phyloP scores from a whole-genome alignment of 2,113 vertebrate genomes.

The Laticauda colubrina region DNA sequence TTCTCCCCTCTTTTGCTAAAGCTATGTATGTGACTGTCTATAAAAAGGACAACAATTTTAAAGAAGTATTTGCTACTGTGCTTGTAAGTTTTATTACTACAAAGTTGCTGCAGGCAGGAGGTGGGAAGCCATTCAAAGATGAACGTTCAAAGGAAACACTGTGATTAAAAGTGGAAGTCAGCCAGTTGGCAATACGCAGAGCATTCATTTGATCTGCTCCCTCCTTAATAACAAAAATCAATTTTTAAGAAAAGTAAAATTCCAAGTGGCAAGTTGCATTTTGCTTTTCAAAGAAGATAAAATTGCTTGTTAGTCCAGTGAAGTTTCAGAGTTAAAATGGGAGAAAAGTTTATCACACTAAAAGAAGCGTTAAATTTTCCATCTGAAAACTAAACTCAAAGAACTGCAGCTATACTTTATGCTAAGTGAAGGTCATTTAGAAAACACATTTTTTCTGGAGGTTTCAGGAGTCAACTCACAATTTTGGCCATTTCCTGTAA shows the following conservation, averaged over 20 bases:
- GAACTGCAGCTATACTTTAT: background rate
- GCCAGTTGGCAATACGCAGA: background rate
- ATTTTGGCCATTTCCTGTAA: background rate
- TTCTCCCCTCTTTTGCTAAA: background rate
- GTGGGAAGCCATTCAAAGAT: background rate
- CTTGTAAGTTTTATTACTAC: background rate
- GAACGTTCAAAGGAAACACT: background rate
- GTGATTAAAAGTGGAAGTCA: slow-evolving; percentile 21
- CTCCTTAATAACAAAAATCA: background rate
- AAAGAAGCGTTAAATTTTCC: background rate
- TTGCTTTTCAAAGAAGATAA: background rate
- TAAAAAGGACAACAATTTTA: background rate
- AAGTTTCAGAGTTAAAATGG: background rate
- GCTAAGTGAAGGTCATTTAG: background rate
- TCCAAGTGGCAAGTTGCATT: background rate
- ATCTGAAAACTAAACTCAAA: background rate
- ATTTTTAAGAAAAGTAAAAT: slow-evolving; percentile 6
- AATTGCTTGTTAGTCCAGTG: background rate
- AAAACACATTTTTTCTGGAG: background rate
- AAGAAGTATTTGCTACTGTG: background rate
- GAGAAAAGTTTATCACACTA: background rate
- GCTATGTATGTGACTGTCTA: background rate
- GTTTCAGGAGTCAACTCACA: background rate
- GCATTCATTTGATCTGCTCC: background rate
- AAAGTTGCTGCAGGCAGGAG: background rate